Conservation (phyloP, 2,113 vertebrate species). For the Lampris megalopsis region DNA sequence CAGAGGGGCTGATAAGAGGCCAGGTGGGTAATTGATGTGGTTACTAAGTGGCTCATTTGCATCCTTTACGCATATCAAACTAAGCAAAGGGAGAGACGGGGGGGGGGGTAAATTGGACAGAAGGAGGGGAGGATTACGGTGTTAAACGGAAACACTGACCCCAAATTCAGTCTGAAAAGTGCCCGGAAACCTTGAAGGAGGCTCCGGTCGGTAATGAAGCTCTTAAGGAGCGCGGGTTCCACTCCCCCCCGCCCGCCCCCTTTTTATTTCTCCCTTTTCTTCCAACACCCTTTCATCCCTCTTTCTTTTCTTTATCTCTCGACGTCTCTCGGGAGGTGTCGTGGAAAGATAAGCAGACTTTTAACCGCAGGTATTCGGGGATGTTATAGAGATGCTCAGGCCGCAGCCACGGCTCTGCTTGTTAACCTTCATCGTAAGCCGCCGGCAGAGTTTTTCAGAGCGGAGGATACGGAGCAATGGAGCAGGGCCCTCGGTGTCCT, state of each 20-base stretch:
- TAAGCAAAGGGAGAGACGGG: conserved; percentile 67
- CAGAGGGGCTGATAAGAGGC: conserved; percentile 93
- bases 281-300: conserved; percentile 5
- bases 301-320: not conserved
- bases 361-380: conserved; percentile 87
- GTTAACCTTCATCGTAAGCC: conserved; percentile 48
- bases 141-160: conserved; percentile 88
- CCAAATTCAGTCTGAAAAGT: conserved; percentile 56
- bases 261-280: conserved; percentile 24
- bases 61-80: conserved; percentile 91
- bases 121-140: conserved; percentile 38
- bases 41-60: conserved; percentile 98
- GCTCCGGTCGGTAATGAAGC: conserved; percentile 87
- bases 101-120: conserved; percentile 80
- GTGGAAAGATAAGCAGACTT: conserved; percentile 91
- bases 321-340: conserved; percentile 83
- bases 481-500: not conserved
- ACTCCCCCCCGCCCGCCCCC: conserved; percentile 68
- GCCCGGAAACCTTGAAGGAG: conserved; percentile 83
- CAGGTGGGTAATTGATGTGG: conserved; percentile 98
- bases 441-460: conserved; percentile 13
- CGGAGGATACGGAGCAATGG: not conserved
- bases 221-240: conserved; percentile 84
- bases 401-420: conserved; percentile 20
- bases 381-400: conserved; percentile 71